Evolutionary conservation across 2,113 vertebrate genomes (phyloP).

Genomic region (Mesitornis unicolor): DNA sequence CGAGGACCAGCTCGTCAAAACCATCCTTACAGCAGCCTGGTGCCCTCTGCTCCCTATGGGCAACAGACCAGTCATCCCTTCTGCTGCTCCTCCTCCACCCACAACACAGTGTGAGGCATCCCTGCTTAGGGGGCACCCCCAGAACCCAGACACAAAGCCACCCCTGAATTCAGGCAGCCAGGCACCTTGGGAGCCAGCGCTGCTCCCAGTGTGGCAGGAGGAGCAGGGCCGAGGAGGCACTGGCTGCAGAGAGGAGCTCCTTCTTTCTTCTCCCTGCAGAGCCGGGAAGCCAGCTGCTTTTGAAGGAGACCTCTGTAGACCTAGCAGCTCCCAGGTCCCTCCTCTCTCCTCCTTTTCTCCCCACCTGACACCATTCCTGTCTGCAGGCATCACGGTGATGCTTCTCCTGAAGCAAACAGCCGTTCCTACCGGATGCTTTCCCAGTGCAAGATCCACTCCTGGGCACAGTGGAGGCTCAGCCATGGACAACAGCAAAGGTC

Average conservation of each 20-base stretch:
- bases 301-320: background rate
- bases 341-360: background rate
- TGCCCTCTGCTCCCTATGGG: background rate
- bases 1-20: background rate
- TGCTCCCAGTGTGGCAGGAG: background rate
- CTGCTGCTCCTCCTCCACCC: background rate
- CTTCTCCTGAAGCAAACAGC: background rate
- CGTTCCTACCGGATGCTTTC: background rate
- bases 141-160: background rate
- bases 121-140: too few species aligned
- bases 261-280: background rate
- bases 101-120: fast-evolving
- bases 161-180: background rate
- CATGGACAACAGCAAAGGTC: background rate
- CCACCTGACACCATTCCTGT: background rate
- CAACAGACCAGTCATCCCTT: background rate
- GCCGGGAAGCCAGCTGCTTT: background rate
- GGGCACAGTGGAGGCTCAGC: background rate
- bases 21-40: background rate
- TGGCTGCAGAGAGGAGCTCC: background rate
- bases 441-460: background rate
- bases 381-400: fast-evolving
- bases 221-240: background rate
- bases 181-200: background rate
- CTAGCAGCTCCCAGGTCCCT: background rate